Evolutionary conservation across 2,888 invertebrate genomes (phyloP).

Genomic region (Pollenia angustigena): DNA sequence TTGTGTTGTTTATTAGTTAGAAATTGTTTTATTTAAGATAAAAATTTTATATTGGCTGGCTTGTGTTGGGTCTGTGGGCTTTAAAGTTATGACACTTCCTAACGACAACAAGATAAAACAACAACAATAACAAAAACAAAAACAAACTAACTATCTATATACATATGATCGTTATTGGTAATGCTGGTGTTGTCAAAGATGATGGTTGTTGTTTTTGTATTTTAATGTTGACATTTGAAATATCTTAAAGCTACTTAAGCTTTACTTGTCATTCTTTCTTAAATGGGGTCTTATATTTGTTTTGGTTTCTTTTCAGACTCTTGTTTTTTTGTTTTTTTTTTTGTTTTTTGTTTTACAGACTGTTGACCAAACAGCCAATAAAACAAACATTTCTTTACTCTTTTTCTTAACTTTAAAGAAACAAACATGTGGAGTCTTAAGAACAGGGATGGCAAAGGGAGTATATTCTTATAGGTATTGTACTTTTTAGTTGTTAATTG

Average conservation of each 20-base stretch:
- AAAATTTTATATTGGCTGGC: conserved; percentile 18
- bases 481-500: no score
- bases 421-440: no score
- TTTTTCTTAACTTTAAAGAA: conserved; percentile 8
- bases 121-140: conserved; percentile 22
- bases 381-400: conserved; percentile 56
- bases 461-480: no score
- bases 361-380: conserved; percentile 46
- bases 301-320: conserved; percentile 33
- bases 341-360: conserved; percentile 20
- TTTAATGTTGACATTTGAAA: conserved; percentile 71
- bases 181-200: conserved; percentile 36
- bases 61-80: conserved; percentile 51
- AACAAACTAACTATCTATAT: conserved; percentile 2
- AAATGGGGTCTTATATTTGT: conserved; percentile 68
- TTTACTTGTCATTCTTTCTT: conserved; percentile 72
- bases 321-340: no score
- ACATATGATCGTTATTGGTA: conserved; percentile 37
- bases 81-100: conserved; percentile 71
- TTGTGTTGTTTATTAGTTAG: conserved; percentile 37
- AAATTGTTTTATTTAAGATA: conserved; percentile 21
- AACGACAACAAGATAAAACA: conserved; percentile 7
- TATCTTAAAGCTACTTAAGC: conserved; percentile 74
- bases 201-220: conserved; percentile 57
- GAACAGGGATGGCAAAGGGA: no score